phyloP scores from a whole-genome alignment of 2,888 invertebrate species.

The Aethes cnicana region DNA sequence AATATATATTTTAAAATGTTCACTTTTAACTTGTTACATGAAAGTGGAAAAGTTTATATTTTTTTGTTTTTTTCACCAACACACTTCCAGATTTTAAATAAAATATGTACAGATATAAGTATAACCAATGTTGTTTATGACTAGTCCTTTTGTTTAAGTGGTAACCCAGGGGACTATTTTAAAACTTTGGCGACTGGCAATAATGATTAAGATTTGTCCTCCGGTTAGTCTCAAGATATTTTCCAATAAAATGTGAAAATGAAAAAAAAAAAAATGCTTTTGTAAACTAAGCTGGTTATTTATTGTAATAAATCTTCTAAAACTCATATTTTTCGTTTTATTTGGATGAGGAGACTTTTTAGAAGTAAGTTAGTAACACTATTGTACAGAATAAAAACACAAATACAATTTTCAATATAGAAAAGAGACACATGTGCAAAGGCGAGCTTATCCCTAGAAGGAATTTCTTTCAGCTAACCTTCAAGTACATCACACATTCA shows the following conservation, averaged over 20 bases:
- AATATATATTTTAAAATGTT: too few species aligned
- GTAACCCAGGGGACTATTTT: constrained; percentile 39
- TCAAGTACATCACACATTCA: too few species aligned
- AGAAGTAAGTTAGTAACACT: too few species aligned
- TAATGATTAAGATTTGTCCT: constrained; percentile 41
- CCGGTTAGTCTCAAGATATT: constrained; percentile 50
- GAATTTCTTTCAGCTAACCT: too few species aligned
- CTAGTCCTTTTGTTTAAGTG: constrained; percentile 54
- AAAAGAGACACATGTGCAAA: too few species aligned
- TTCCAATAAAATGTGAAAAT: constrained; percentile 50
- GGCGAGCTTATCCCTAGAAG: too few species aligned
- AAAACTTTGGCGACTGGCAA: constrained; percentile 40
- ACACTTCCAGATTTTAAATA: constrained; percentile 33
- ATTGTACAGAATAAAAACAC: too few species aligned
- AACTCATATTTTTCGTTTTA: constrained; percentile 55
- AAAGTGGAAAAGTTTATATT: constrained; percentile 8
- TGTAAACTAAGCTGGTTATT: constrained; percentile 78
- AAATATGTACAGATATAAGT: constrained; percentile 38
- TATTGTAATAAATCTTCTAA: constrained; percentile 76
- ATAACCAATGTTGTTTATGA: constrained; percentile 52
- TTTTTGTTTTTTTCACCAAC: constrained; percentile 12
- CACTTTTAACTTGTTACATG: constrained; percentile 6
- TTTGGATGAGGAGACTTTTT: constrained; percentile 34
- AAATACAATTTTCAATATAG: too few species aligned
- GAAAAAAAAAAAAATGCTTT: constrained; percentile 69